Conservation (phyloP, 2,797 vertebrate species). For the Ctenochaetus hawaiiensis region DNA sequence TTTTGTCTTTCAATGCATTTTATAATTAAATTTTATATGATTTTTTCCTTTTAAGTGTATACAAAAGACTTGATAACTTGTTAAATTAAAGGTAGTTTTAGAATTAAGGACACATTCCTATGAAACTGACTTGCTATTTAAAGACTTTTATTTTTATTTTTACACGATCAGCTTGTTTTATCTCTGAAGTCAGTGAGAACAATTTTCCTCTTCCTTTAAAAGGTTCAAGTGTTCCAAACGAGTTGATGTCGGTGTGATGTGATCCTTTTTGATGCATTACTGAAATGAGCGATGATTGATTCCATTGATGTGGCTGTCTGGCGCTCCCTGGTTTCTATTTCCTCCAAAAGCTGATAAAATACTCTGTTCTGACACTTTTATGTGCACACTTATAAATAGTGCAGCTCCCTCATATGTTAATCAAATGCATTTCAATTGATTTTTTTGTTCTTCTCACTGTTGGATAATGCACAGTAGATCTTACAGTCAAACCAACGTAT, state of each 20-base stretch:
- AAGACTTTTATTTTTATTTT: no score
- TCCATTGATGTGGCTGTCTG: constrained; percentile 16
- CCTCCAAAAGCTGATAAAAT: constrained; percentile 44
- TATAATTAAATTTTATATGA: no score
- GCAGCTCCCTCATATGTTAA: constrained; percentile 31
- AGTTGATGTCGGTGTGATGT: constrained; percentile 24
- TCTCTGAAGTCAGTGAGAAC: neutral
- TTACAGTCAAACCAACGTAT: constrained; percentile 6
- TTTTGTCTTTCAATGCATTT: no score
- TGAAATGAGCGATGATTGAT: constrained; percentile 56
- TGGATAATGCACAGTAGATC: constrained; percentile 4
- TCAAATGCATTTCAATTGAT: constrained; percentile 52
- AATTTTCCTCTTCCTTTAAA: constrained; percentile 17
- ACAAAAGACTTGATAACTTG: no score
- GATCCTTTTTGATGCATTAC: constrained; percentile 52
- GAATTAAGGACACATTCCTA: no score
- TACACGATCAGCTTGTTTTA: neutral
- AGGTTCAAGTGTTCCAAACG: constrained; percentile 33
- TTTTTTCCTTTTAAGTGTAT: no score
- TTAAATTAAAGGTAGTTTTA: no score
- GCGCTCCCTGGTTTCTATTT: constrained; percentile 43
- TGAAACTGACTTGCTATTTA: no score
- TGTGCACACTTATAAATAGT: constrained; percentile 26
- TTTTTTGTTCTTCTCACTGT: constrained; percentile 11
- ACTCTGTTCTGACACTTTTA: constrained; percentile 37